Base-by-base conservation (phyloP, 1,140 invertebrate genomes). In the Sesamia nonagrioides region DNA sequence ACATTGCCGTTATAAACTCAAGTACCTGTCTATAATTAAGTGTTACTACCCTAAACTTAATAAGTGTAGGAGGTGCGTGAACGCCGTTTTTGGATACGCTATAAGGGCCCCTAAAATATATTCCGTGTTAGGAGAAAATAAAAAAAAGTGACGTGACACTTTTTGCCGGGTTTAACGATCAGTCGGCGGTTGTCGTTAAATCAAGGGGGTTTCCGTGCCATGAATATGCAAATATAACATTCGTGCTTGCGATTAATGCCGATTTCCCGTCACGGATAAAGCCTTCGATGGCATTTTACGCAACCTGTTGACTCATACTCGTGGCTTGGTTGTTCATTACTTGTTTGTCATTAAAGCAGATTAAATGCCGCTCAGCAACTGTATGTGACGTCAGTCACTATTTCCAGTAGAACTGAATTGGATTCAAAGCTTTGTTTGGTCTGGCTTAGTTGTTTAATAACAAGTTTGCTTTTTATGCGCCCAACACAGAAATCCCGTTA, bases 151-250 rank as follows among this genome's bases (percentile, higher is more conserved):
- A 86, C 85, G 77, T 79, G 81, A 78, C 83, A 82, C 68, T 83
- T 86, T 84, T 83, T 80, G 78, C 78, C 42, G 81, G 74, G 69
- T 83, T 83, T 84, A 83, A 83, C 86, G 82, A 86, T 83, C 80
- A 85, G 80, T 76, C 74, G 76, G 79, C 79, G 83, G 78, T 81
- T 83, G 84, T 83, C 81, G 78, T 85, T 85, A 82, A 83, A 86
- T 83, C 83, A 76, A 82, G 77, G 84, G 80, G 77, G 82, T 80
- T 84, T 81, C 68, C 79, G 73, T 82, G 80, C 69, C 80, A 87
- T 87, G 84, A 87, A 87, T 86, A 87, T 87, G 86, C 82, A 86
- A 83, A 87, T 87, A 79, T 71, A 37, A 81, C 81, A 86, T 83
- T 82, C 80, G 80, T 82, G 79, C 66, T 77, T 80, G 74, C 81